These are phyloP conservation scores for Proales similis DNA, from an alignment of 1,140 invertebrate species.

Conservation along the genomic window DNA sequence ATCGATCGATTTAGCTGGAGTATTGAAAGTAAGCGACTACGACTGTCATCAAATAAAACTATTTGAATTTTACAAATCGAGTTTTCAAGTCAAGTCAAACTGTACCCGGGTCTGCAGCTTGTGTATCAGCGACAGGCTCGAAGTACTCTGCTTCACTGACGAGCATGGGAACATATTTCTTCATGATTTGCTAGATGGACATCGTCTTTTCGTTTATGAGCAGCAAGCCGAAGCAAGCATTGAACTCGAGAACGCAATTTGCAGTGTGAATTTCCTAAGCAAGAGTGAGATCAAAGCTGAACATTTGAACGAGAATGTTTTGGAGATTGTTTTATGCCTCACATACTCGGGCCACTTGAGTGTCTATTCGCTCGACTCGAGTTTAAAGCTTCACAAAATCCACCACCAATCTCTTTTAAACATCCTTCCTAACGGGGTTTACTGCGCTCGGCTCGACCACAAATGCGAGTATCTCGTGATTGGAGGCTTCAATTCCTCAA, in stretches of 20 bases:
- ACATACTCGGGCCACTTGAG: conserved; percentile 28
- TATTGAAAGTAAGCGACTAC: neutral
- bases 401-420: conserved; percentile 5
- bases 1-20: conserved; percentile 23
- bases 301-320: neutral
- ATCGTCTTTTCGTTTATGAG: neutral
- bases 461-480: conserved; percentile 27
- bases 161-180: conserved; percentile 14
- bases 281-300: neutral
- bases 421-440: conserved; percentile 22
- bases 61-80: neutral
- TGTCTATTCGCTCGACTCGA: neutral
- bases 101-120: conserved; percentile 20
- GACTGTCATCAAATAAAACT: neutral
- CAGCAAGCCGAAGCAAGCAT: neutral
- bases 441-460: conserved; percentile 18
- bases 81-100: conserved; percentile 5
- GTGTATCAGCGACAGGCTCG: conserved; percentile 5
- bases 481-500: conserved; percentile 14
- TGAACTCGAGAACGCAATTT: conserved; percentile 3
- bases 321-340: conserved; percentile 4
- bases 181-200: conserved; percentile 2
- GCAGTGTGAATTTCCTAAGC: conserved; percentile 8
- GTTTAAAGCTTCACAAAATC: neutral
- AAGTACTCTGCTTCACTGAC: conserved; percentile 9